Conservation (phyloP, 1,140 invertebrate genomes). For the Diuraphis noxia region DNA sequence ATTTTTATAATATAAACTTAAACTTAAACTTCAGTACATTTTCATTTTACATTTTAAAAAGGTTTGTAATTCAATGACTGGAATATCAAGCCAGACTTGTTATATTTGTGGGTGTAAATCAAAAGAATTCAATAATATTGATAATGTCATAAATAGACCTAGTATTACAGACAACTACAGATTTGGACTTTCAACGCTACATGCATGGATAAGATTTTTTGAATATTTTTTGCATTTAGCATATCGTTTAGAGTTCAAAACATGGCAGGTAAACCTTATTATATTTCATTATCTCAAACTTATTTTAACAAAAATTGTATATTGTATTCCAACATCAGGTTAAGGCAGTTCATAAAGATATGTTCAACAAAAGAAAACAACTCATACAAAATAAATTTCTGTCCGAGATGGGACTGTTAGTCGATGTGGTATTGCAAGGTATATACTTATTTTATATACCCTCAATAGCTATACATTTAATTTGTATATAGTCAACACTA, state of each 20-base stretch:
- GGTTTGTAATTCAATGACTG: neutral
- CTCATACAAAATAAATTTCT: neutral
- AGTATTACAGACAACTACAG: neutral
- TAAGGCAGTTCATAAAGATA: neutral
- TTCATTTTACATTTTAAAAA: neutral
- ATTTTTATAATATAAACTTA: too few species aligned
- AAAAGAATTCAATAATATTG: neutral
- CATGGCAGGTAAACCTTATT: neutral
- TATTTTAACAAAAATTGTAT: neutral
- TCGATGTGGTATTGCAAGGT: neutral
- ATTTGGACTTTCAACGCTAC: neutral
- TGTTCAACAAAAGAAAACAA: neutral
- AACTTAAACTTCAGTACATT: too few species aligned
- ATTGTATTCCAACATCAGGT: neutral
- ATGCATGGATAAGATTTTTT: neutral
- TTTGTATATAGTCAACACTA: neutral
- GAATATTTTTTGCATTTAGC: constrained; percentile 2
- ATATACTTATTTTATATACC: neutral
- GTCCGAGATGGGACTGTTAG: neutral
- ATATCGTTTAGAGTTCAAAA: neutral
- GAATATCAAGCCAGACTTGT: neutral
- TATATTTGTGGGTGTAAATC: neutral
- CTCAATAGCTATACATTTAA: neutral
- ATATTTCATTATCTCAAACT: neutral
- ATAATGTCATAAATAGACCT: neutral